Evolutionary conservation across 2,888 invertebrate species (phyloP), one percentile per base, ranked within the genome.

Genomic region (Mechanitis messenoides): DNA sequence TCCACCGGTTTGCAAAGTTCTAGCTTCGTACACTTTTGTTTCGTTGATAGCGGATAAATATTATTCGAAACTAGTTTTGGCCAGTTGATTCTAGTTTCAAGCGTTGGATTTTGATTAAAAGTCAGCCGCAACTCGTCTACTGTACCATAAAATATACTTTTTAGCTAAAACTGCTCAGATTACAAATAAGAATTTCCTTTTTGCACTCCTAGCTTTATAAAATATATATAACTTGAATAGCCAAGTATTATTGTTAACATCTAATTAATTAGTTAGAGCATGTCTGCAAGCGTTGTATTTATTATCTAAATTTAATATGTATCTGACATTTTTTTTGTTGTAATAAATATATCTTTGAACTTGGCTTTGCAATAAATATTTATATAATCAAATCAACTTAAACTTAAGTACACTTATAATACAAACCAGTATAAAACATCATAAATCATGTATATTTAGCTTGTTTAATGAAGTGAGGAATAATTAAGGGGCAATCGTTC

Each of bases 11-110:
- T 67, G 68, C 70, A 73, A 80, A 80, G 74, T 81, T 81, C 73
- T 78, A 76, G 81, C 73, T 74, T 70, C 75, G 74, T 73, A 77
- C 74, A 80, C 75, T 80, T 79, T 78, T 82, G 83, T 83, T 80
- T 78, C 72, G 72, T 73, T 76, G 78, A 80, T 78, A 77, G 75
- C 73, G 78, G 74, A 81, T 83, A 85, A 84, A 83, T 84, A 83
- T 80, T 82, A 83, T 82, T 78, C 73, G 70, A 70, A 78, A 82
- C 77, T 77, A 76, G 79, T 82, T 84, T 76, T 69, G 73, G 74
- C 70, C 70, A 71, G 80, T 78, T 79, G 77, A 78, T 79, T 78
- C 74, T 65, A 76, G 79, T 80, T 81, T 68, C 67, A 73, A 79
- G 76, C 75, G 72, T 73, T 75, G 75, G 72, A 71, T 75, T 81